Evolutionary conservation across 1,140 invertebrate genomes (phyloP).

Genomic region (Ruditapes philippinarum): DNA sequence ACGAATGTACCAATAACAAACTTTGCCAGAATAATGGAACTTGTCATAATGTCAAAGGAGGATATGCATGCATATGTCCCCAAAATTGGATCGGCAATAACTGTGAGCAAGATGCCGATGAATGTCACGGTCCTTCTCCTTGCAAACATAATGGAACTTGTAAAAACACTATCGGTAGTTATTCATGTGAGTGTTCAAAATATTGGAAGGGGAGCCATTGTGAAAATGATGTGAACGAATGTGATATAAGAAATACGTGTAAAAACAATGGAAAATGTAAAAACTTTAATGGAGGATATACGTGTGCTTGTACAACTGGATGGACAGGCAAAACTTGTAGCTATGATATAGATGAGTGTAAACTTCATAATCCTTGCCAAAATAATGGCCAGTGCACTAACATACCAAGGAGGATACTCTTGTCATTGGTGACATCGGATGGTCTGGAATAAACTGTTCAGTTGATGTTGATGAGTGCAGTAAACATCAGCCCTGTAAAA

Average conservation of each 20-base stretch:
- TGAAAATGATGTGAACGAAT: conserved; percentile 3
- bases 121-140: background rate
- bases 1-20: background rate
- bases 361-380: background rate
- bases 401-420: no score
- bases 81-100: background rate
- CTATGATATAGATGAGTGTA: background rate
- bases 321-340: conserved; percentile 51
- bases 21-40: background rate
- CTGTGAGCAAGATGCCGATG: background rate
- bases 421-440: background rate
- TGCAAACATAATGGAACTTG: background rate
- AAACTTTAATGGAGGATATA: conserved; percentile 23
- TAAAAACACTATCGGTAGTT: background rate
- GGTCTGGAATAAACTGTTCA: background rate
- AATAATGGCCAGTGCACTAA: background rate
- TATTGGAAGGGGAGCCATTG: background rate
- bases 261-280: conserved; percentile 47
- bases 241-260: conserved; percentile 14
- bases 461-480: background rate
- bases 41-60: background rate
- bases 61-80: background rate
- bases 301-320: conserved; percentile 50
- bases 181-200: background rate
- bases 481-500: background rate